phyloP scores from a whole-genome alignment of 2,888 invertebrate species.

The Plagiodera versicolora region DNA sequence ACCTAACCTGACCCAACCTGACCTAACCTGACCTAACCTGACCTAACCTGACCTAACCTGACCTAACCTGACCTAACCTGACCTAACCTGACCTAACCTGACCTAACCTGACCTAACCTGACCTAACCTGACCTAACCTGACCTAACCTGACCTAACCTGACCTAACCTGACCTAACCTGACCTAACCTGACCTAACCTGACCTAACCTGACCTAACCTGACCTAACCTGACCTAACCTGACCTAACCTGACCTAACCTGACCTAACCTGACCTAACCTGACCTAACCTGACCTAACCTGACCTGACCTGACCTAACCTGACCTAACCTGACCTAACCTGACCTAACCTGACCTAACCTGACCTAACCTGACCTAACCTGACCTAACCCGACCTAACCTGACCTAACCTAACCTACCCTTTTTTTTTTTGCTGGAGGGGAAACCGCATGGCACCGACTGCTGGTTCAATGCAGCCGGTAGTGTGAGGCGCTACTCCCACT shows the following conservation, averaged over 20 bases:
- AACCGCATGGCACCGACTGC: background rate
- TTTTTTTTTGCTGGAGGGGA: conserved; percentile 1
- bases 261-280: conserved; percentile 27
- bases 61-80: conserved; percentile 13
- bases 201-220: conserved; percentile 15
- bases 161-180: conserved; percentile 12
- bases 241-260: conserved; percentile 26
- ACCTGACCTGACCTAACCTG: conserved; percentile 26
- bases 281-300: conserved; percentile 26
- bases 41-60: conserved; percentile 16
- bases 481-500: background rate
- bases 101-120: conserved; percentile 11
- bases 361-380: conserved; percentile 18
- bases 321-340: conserved; percentile 19
- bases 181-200: conserved; percentile 15
- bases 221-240: conserved; percentile 16
- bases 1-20: conserved; percentile 14
- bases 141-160: conserved; percentile 15
- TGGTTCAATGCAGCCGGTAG: background rate
- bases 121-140: conserved; percentile 10
- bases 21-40: conserved; percentile 16
- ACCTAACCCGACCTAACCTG: background rate
- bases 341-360: conserved; percentile 26
- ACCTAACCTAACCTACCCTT: conserved; percentile 9
- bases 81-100: conserved; percentile 12